These are phyloP conservation scores for Formica exsecta DNA, from an alignment of 1,140 invertebrate species.

Conservation along the genomic window DNA sequence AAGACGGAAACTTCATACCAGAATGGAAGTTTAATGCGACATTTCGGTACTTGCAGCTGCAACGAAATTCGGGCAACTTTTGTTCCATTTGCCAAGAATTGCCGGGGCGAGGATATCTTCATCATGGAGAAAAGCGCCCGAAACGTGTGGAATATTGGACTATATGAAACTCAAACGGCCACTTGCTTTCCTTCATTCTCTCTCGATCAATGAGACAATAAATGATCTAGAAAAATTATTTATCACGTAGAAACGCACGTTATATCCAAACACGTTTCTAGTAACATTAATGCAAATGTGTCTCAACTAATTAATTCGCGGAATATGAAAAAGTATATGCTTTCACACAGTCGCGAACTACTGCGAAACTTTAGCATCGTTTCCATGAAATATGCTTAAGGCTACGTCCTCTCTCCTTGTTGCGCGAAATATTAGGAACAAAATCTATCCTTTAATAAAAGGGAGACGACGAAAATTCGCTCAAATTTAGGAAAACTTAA, in stretches of 20 bases:
- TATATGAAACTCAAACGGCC: slow-evolving; percentile 52
- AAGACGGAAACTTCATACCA: slow-evolving; percentile 43
- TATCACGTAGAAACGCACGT: background rate
- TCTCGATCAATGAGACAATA: background rate
- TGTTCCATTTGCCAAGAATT: slow-evolving; percentile 53
- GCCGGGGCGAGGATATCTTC: slow-evolving; percentile 46
- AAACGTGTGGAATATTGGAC: slow-evolving; percentile 44
- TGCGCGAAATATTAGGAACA: slow-evolving; percentile 34
- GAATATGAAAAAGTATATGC: background rate
- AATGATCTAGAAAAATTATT: slow-evolving; percentile 33
- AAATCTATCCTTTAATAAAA: slow-evolving; percentile 51
- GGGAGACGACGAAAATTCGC: slow-evolving; percentile 36
- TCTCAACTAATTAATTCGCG: slow-evolving; percentile 29
- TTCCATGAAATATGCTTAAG: slow-evolving; percentile 21
- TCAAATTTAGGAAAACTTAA: slow-evolving; percentile 58
- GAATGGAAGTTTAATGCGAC: slow-evolving; percentile 64
- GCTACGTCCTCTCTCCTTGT: background rate
- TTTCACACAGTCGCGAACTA: slow-evolving; percentile 21
- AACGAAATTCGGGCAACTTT: slow-evolving; percentile 46
- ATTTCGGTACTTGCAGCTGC: slow-evolving; percentile 58
- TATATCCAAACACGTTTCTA: background rate
- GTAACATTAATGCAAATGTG: background rate
- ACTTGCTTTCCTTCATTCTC: slow-evolving; percentile 1
- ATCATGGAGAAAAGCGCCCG: slow-evolving; percentile 43
- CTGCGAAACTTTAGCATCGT: slow-evolving; percentile 42